Conservation (phyloP, 2,888 invertebrate species). For the Pterostichus madidus region DNA sequence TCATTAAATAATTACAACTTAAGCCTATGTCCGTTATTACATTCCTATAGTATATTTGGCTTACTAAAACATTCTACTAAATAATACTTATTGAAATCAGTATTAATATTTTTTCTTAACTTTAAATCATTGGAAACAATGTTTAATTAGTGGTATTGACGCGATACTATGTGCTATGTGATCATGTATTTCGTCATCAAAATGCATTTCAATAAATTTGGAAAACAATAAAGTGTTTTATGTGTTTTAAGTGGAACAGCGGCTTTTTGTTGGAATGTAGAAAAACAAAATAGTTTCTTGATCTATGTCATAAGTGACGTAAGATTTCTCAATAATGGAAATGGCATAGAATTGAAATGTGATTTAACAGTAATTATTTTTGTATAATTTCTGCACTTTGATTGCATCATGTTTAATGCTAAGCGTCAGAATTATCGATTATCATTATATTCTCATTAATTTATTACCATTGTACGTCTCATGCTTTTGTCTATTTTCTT, state of each 20-base stretch:
- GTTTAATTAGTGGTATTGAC: no score
- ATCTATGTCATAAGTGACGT: constrained; percentile 40
- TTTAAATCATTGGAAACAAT: no score
- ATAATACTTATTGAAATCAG: no score
- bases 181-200: not conserved
- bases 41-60: no score
- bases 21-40: no score
- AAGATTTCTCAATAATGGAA: constrained; percentile 44
- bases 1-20: no score
- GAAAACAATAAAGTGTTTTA: not conserved
- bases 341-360: constrained; percentile 9
- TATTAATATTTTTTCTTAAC: no score
- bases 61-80: no score
- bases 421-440: constrained; percentile 10
- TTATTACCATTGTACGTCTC: constrained; percentile 16
- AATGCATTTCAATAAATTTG: not conserved
- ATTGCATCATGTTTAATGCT: constrained; percentile 34
- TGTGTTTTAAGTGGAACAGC: constrained; percentile 1
- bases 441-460: constrained; percentile 16
- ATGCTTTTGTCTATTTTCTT: no score
- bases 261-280: not conserved
- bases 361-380: constrained; percentile 22
- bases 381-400: constrained; percentile 24
- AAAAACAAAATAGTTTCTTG: constrained; percentile 24
- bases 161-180: no score